These are phyloP conservation scores for Vulpes lagopus DNA, from an alignment of 2,113 vertebrate species.

Conservation along the genomic window DNA sequence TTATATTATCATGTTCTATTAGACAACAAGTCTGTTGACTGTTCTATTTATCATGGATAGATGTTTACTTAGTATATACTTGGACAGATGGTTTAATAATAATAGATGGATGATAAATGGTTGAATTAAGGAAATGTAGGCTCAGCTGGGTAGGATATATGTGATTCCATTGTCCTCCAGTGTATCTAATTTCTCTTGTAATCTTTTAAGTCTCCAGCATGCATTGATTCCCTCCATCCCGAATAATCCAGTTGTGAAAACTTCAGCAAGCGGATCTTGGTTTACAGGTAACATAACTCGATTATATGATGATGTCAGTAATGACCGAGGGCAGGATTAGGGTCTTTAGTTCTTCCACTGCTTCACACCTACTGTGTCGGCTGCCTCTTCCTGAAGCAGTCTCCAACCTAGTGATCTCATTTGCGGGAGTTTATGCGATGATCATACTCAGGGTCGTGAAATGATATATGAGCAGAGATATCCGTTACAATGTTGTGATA, in stretches of 20 bases:
- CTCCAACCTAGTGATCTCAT: conserved; percentile 14
- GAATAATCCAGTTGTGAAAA: not conserved
- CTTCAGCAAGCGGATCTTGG: not conserved
- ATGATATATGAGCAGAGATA: not conserved
- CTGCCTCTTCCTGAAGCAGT: conserved; percentile 34
- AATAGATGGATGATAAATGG: not conserved
- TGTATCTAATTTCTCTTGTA: not conserved
- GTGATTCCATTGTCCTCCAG: not conserved
- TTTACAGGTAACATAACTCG: conserved; percentile 42
- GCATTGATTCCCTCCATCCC: not conserved
- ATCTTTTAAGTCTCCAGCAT: conserved; percentile 55
- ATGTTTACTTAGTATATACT: not conserved
- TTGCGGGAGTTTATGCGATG: not conserved
- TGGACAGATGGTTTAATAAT: not conserved
- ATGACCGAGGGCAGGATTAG: not conserved
- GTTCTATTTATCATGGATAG: not conserved
- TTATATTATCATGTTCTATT: not conserved
- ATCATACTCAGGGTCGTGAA: conserved; percentile 22
- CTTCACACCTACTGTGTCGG: not conserved
- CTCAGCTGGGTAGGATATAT: not conserved
- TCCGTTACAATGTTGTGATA: not conserved
- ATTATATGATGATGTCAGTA: not conserved
- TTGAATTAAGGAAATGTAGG: conserved; percentile 27
- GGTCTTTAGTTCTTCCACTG: not conserved
- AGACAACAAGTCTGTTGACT: not conserved